Percentiles rank a stretch among this genome's conserved stretches.
Conservation (phyloP, 2,888 invertebrate species). For the Mayetiola destructor region DNA sequence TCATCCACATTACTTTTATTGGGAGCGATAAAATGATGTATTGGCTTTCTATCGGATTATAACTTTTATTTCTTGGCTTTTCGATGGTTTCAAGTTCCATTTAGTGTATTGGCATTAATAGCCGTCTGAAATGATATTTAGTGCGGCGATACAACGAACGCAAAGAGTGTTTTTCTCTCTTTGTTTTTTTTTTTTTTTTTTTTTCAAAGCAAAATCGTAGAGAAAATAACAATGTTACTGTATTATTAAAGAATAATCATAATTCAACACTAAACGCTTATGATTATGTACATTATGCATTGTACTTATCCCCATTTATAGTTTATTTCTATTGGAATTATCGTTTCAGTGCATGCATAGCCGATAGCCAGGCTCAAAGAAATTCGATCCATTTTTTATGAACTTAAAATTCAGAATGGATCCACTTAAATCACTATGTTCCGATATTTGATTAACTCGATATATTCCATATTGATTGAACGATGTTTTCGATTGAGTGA, state of each 20-base stretch:
- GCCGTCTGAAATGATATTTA: not conserved
- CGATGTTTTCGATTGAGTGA: too few species aligned
- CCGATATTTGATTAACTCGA: too few species aligned
- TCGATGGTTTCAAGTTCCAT: not conserved
- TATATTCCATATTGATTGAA: too few species aligned
- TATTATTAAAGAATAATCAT: constrained; percentile 9
- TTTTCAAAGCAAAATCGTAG: not conserved
- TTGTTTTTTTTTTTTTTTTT: not conserved
- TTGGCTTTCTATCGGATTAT: constrained; percentile 17
- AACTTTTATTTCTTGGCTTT: constrained; percentile 7
- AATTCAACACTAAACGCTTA: too few species aligned
- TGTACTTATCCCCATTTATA: too few species aligned
- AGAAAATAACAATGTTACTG: not conserved
- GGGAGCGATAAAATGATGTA: constrained; percentile 21
- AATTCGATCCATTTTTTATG: too few species aligned
- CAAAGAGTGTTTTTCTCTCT: not conserved
- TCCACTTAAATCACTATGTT: too few species aligned
- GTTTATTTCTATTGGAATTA: too few species aligned
- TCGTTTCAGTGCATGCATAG: not conserved
- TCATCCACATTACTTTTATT: constrained; percentile 34
- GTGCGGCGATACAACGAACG: not conserved
- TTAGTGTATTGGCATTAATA: not conserved
- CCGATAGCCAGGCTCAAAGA: too few species aligned
- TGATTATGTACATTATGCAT: too few species aligned
- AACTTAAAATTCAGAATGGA: too few species aligned